Evolutionary conservation across 2,113 vertebrate genomes (phyloP).

Genomic region (Chrysemys picta): DNA sequence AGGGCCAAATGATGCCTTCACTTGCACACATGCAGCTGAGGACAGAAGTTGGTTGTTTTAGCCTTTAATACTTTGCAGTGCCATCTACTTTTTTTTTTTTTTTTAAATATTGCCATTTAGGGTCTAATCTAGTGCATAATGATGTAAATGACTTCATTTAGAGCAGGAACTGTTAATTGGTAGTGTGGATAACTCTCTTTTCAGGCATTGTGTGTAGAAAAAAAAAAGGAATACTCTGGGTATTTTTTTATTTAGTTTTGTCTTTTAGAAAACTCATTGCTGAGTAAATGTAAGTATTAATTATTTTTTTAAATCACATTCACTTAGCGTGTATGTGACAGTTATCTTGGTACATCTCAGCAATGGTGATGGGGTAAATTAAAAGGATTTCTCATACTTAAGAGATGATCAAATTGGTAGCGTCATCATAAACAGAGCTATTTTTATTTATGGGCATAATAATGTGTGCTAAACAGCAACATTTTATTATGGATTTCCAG

Average conservation of each 20-base stretch:
- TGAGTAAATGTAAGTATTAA: neutral
- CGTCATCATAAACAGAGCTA: neutral
- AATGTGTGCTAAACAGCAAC: neutral
- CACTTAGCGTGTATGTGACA: neutral
- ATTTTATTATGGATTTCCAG: neutral
- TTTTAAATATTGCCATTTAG: neutral
- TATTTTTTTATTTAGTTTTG: neutral
- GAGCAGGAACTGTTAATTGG: neutral
- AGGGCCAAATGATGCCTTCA: neutral
- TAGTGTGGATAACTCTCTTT: neutral
- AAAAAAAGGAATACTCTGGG: neutral
- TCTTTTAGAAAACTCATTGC: neutral
- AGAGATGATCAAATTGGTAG: neutral
- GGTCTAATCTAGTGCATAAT: neutral
- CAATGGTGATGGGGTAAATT: neutral
- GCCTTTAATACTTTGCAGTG: neutral
- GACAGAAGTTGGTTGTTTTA: neutral
- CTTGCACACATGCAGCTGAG: neutral
- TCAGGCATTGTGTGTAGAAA: too few species aligned
- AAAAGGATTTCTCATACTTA: neutral
- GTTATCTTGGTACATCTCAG: neutral
- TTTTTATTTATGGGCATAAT: neutral
- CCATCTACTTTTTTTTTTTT: too few species aligned
- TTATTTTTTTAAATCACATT: neutral
- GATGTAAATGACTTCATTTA: neutral